These are phyloP conservation scores for Trichoplusia ni DNA, from an alignment of 1,140 invertebrate genomes.

Conservation along the genomic window DNA sequence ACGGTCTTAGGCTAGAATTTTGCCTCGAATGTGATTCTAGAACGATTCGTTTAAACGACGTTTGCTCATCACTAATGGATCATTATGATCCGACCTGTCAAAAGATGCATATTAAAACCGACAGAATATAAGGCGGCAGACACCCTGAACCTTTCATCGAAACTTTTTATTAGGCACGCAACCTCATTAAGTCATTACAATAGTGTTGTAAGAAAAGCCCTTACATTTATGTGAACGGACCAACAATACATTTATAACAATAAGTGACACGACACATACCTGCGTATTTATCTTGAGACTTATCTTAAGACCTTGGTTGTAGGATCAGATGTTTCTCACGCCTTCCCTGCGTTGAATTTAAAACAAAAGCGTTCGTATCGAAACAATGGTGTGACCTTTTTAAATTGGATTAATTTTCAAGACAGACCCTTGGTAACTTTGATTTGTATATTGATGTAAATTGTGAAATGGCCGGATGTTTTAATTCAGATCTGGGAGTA, in stretches of 20 bases:
- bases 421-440: not conserved
- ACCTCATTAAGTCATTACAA: constrained; percentile 36
- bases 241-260: constrained; percentile 32
- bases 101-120: no score
- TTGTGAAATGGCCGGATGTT: not conserved
- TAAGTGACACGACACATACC: constrained; percentile 27
- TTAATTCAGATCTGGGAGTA: not conserved
- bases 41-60: no score
- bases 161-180: constrained; percentile 23
- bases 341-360: constrained; percentile 29
- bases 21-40: no score
- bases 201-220: constrained; percentile 38
- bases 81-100: no score
- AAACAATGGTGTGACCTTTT: constrained; percentile 37
- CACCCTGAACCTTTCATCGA: not conserved
- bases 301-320: constrained; percentile 36
- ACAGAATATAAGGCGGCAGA: no score
- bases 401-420: constrained; percentile 33
- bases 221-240: constrained; percentile 36
- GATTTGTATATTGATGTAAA: constrained; percentile 2
- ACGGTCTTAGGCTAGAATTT: no score
- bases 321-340: constrained; percentile 47
- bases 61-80: no score
- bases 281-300: constrained; percentile 28
- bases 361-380: constrained; percentile 36